A percentile compares a stretch with the other conserved stretches of the same genome.
Evolutionary conservation across 1,140 invertebrate species (phyloP).

Genomic region (Latrodectus geometricus): DNA sequence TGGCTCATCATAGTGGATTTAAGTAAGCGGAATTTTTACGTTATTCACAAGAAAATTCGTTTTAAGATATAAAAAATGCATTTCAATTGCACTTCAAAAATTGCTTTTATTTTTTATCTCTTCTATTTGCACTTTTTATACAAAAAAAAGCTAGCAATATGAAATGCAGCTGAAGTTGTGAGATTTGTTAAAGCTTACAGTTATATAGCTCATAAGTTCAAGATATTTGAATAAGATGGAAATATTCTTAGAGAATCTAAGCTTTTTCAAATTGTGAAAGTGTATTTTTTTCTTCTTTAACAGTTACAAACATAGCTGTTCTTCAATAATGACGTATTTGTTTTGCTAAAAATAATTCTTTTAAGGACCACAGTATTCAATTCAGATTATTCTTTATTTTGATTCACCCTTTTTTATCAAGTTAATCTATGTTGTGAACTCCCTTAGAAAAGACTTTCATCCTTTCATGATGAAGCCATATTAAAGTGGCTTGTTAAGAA

Average conservation of each 20-base stretch:
- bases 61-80: neutral
- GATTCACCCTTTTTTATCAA: no score
- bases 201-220: conserved; percentile 21
- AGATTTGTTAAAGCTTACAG: conserved; percentile 24
- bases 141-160: neutral
- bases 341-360: no score
- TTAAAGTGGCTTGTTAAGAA: no score
- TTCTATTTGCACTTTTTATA: neutral
- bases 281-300: no score
- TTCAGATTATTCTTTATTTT: no score
- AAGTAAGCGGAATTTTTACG: conserved; percentile 23
- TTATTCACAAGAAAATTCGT: conserved; percentile 21
- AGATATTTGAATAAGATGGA: conserved; percentile 37
- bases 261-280: no score
- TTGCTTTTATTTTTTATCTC: conserved; percentile 16
- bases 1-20: conserved; percentile 23
- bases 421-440: no score
- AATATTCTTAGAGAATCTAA: neutral
- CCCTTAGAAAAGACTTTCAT: no score
- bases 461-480: no score
- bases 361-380: no score
- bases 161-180: conserved; percentile 5
- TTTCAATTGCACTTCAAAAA: conserved; percentile 5
- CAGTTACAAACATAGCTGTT: no score
- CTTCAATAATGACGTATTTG: no score